Base-by-base conservation (phyloP, 2,888 invertebrate species). In the Beris morrisii region DNA sequence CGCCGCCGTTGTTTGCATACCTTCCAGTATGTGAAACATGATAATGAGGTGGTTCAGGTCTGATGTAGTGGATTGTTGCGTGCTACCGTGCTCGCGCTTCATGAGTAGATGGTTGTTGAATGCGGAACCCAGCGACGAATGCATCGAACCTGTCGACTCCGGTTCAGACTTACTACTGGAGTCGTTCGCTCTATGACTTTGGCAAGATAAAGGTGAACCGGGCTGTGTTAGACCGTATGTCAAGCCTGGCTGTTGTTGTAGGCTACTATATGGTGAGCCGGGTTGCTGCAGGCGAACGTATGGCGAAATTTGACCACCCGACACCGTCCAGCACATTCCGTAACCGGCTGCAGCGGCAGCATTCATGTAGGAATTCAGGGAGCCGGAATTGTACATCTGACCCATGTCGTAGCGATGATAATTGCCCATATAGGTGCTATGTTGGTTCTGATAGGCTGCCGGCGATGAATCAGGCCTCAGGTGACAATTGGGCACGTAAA, bases 401-500 rank as follows among this genome's bases (percentile, higher is more conserved):
- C 88, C 84, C 88, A 94, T 92, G 78, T 95, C 94, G 82, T 94
- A 94, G 71, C 95, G 87, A 12, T 92, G 90, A 81, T 95, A 95
- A 50, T 88, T 90, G 57, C 79, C 78, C 79, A 81, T 80, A 73
- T 85, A 84, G 73, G 88, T 87, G 66, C 89, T 87, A 67, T 89
- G 88, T 76, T 93, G 93, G 76, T 92, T 91, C 73, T 90, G 89
- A 74, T 90, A 89, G 6, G 89, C 87, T 13, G 75, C 75, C 6
- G 77, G 76, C 73, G 91, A 88, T 45, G 89, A 88, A 76, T 92
- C 91, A 75, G 89, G 90, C 90, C 93, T 91, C 87, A 93, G 92
- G 82, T 95, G 95, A 7, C 96, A 95, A 79, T 97, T 96, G 66
- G 95, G 95, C 95, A 96, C 95, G 83, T 97, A 97, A 0, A 95